Percentiles rank a stretch among this genome's conserved stretches.
Evolutionary conservation across 2,797 vertebrate species (phyloP).

Genomic region (Parambassis ranga): DNA sequence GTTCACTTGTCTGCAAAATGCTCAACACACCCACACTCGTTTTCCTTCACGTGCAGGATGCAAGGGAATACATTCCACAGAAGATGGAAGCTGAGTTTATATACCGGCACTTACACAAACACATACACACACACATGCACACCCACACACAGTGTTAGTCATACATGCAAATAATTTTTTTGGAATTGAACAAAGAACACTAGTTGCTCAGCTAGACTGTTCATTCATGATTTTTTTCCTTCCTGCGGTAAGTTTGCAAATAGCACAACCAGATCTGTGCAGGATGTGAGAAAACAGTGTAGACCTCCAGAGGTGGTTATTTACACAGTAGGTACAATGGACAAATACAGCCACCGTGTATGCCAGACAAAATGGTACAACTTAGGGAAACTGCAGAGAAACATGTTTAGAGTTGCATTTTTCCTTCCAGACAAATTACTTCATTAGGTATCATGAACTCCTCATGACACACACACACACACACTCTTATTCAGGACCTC

Average conservation of each 20-base stretch:
- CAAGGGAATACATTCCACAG: conserved; percentile 17
- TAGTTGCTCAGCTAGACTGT: conserved; percentile 4
- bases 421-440: conserved; percentile 10
- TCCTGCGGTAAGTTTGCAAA: conserved; percentile 37
- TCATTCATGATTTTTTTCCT: conserved; percentile 17
- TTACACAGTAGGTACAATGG: conserved; percentile 13
- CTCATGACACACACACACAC: conserved; percentile 42
- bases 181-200: conserved; percentile 32
- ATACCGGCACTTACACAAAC: neutral
- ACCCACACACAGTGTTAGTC: neutral
- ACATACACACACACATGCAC: neutral
- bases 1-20: conserved; percentile 27
- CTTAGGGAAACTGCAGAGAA: conserved; percentile 19
- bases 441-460: conserved; percentile 36
- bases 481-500: conserved; percentile 25
- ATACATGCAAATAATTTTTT: conserved; percentile 1
- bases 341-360: neutral
- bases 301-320: conserved; percentile 23
- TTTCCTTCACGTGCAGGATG: conserved; percentile 49
- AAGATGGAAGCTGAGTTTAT: conserved; percentile 27
- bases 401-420: neutral
- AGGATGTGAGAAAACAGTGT: conserved; percentile 4
- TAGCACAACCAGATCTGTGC: conserved; percentile 2
- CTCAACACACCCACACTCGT: conserved; percentile 1
- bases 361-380: conserved; percentile 20